Base-by-base conservation (phyloP, 2,797 vertebrate genomes). In the Australoheros facetus region DNA sequence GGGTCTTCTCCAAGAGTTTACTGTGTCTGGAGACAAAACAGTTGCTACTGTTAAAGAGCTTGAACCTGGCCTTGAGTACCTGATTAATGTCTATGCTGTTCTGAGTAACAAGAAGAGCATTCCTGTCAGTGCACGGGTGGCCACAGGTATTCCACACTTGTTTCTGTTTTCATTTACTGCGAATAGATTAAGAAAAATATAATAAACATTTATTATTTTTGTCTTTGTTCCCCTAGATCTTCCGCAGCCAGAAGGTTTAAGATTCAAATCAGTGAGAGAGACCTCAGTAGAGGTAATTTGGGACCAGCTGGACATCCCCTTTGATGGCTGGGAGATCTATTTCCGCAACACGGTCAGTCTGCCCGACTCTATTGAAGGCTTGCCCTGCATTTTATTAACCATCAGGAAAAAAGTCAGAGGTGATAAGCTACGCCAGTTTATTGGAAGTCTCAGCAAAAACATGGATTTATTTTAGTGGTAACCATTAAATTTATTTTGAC, bases 31-130 rank as follows among this genome's bases (percentile, higher is more conserved):
- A 72, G 96, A 99, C 88, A 91, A 94, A 85, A 96, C 93, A 0
- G 91, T 93, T 0, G 93, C 98, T 78, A 97, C 94, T 3, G 94
- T 99, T 48, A 94, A 80, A 5, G 97, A 97, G 83, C 92, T 99
- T 19, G 98, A 99, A 87, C 98, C 98, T 0, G 98, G 98, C 0
- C 93, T 99, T 0, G 98, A 99, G 89, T 99, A 99, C 59, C 94
- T 96, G 2, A 97, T 99, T 90, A 97, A 94, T 0, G 98, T 99
- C 39, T 98, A 97, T 2, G 98, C 98, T 48, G 90, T 99, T 83
- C 95, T 99, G 11, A 97, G 95, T 91, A 97, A 98, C 93, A 96
- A 96, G 91, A 97, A 71, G 87, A 99, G 98, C 23, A 90, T 99
- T 34, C 98, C 98, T 0, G 95, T 99, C 91, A 98, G 96, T 0